A percentile compares a stretch with the other conserved stretches of the same genome.
phyloP scores from a whole-genome alignment of 1,140 invertebrate species.

The Drosophila watanabei region DNA sequence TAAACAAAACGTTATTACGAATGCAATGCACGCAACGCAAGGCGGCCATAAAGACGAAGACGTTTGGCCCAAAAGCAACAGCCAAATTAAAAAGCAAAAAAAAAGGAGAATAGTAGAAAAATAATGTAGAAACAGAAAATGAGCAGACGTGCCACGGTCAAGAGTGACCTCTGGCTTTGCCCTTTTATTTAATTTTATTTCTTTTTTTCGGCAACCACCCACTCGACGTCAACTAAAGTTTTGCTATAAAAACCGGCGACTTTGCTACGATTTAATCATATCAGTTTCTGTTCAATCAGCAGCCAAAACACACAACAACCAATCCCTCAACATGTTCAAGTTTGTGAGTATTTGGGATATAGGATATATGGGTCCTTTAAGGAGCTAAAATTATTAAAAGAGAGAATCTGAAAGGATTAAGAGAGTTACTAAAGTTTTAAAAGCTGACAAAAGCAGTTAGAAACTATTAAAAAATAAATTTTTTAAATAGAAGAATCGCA shows the following conservation, averaged over 20 bases:
- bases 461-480: too few species aligned
- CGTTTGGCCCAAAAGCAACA: conserved; percentile 61
- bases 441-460: not conserved
- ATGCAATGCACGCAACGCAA: conserved; percentile 68
- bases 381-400: not conserved
- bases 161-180: conserved; percentile 23
- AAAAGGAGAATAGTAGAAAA: conserved; percentile 29
- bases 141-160: conserved; percentile 69
- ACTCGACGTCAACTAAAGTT: conserved; percentile 7
- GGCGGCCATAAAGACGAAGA: conserved; percentile 69
- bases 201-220: conserved; percentile 24
- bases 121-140: conserved; percentile 21
- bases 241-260: conserved; percentile 63
- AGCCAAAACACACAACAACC: conserved; percentile 38
- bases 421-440: too few species aligned
- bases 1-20: conserved; percentile 51
- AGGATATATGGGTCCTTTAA: not conserved
- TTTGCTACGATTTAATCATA: conserved; percentile 59
- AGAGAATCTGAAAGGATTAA: too few species aligned
- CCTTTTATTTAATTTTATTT: not conserved
- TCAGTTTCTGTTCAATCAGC: conserved; percentile 71
- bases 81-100: conserved; percentile 60
- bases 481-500: too few species aligned
- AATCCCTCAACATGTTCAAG: conserved; percentile 80
- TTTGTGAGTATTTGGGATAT: conserved; percentile 71